These are phyloP conservation scores for Amia ocellicauda DNA, from an alignment of 2,113 vertebrate species.

Conservation along the genomic window DNA sequence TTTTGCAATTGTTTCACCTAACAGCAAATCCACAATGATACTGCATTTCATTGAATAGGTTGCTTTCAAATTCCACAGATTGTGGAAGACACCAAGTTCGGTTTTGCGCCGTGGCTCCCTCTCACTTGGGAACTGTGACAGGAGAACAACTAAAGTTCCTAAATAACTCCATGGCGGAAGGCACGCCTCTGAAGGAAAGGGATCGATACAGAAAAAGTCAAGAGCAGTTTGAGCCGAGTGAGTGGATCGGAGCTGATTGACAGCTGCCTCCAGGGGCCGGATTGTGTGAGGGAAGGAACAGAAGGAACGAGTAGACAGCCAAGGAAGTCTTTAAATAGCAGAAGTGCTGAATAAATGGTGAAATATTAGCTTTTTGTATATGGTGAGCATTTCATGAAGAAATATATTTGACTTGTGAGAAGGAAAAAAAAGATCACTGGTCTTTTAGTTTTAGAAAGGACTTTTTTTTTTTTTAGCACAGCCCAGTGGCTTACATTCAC, in stretches of 20 bases:
- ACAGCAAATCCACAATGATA: constrained; percentile 48
- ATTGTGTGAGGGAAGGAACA: neutral
- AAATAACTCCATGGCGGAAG: no score
- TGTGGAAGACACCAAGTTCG: no score
- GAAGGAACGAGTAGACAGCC: neutral
- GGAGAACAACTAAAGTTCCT: no score
- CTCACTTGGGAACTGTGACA: no score
- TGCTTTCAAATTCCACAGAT: constrained; percentile 40
- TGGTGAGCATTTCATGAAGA: no score
- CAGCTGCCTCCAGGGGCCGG: neutral
- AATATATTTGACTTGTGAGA: no score
- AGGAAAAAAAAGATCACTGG: neutral
- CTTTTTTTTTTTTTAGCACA: neutral
- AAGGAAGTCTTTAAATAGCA: neutral
- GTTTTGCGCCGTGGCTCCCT: no score
- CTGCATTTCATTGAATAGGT: constrained; percentile 63
- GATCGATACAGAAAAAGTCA: no score
- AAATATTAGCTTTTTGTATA: neutral
- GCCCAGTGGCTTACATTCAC: no score
- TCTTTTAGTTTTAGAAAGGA: neutral
- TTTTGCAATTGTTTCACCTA: neutral
- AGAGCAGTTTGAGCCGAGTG: no score
- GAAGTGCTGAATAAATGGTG: neutral
- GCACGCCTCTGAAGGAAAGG: no score
- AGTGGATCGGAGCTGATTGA: neutral